A percentile compares a stretch with the other conserved stretches of the same genome.
phyloP scores from a whole-genome alignment of 2,888 invertebrate species.

The Campoplex capitator region DNA sequence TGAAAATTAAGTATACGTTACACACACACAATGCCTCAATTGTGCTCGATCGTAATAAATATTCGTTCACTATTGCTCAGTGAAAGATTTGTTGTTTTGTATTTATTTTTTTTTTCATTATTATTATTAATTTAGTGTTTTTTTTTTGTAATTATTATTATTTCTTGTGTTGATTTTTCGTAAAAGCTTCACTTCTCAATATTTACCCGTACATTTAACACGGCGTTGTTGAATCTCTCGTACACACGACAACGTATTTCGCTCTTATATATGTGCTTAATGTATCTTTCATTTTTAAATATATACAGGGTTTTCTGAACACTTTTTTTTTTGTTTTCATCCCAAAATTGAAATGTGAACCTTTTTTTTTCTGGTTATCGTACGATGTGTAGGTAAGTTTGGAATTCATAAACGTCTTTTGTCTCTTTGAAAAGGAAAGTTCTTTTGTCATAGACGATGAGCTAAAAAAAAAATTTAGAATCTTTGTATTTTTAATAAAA shows the following conservation, averaged over 20 bases:
- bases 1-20: conserved; percentile 44
- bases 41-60: conserved; percentile 64
- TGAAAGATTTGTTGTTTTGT: conserved; percentile 42
- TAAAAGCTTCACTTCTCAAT: too few relatives aligned
- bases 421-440: not conserved
- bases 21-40: conserved; percentile 56
- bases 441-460: too few relatives aligned
- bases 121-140: not conserved
- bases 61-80: conserved; percentile 59
- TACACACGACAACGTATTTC: conserved; percentile 5
- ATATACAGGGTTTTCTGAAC: conserved; percentile 58
- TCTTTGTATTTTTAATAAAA: too few relatives aligned
- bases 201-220: not conserved
- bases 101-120: conserved; percentile 6
- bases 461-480: too few relatives aligned
- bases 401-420: not conserved
- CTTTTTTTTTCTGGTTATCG: not conserved
- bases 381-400: not conserved
- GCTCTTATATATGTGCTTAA: conserved; percentile 54
- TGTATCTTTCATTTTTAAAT: conserved; percentile 55
- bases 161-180: not conserved
- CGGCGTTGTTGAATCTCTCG: not conserved
- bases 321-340: not conserved
- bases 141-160: conserved; percentile 1
- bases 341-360: not conserved